Conservation (phyloP, 2,797 vertebrate genomes). For the Dendrocincla tyrannina region DNA sequence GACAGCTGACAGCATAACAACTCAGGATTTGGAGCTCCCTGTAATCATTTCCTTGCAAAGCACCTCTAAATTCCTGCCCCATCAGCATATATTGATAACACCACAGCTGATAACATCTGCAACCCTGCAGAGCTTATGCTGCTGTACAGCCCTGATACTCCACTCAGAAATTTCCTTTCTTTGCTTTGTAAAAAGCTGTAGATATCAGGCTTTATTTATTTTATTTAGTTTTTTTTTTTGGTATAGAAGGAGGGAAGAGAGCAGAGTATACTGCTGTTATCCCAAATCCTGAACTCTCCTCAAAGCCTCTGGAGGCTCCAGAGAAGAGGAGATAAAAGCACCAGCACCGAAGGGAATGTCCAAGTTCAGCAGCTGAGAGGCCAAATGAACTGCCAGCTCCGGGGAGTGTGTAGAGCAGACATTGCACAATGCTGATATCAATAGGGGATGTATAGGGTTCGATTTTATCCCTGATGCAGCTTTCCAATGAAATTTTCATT, state of each 20-base stretch:
- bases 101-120: background rate
- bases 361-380: background rate
- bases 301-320: background rate
- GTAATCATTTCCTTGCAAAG: background rate
- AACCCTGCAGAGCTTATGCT: background rate
- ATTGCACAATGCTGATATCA: fast-evolving
- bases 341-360: background rate
- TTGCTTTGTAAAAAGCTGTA: background rate
- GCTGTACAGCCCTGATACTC: background rate
- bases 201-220: background rate
- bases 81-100: background rate
- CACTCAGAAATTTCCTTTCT: background rate
- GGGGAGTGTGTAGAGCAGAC: background rate
- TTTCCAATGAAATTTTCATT: background rate
- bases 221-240: background rate
- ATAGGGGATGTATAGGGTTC: background rate
- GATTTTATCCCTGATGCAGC: background rate
- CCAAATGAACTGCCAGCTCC: background rate
- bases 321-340: background rate
- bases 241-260: background rate
- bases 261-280: fast-evolving
- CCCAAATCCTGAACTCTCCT: background rate
- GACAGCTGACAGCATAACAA: background rate
- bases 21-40: background rate
- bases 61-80: background rate